Evolutionary conservation across 2,888 invertebrate genomes (phyloP).

Genomic region (Dicyrtoma fusca): DNA sequence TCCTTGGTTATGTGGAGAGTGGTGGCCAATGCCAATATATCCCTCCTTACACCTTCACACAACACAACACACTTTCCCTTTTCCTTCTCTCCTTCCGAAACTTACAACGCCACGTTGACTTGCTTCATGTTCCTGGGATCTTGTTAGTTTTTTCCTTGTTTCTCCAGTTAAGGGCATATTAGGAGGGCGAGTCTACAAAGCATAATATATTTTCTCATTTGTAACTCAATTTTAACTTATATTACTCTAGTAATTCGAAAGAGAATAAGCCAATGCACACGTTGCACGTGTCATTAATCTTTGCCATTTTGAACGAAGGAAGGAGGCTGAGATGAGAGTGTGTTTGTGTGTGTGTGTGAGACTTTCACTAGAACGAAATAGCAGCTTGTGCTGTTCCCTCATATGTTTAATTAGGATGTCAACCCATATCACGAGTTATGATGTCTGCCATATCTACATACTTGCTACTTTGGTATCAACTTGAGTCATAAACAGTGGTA

Average conservation of each 20-base stretch:
- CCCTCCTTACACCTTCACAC: too few relatives aligned
- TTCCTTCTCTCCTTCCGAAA: conserved; percentile 10
- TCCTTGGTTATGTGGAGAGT: not conserved
- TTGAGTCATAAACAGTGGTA: too few relatives aligned
- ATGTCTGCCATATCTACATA: not conserved
- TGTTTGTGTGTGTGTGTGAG: not conserved
- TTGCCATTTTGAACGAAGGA: conserved; percentile 41
- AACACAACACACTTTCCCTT: not conserved
- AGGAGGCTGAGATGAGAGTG: not conserved
- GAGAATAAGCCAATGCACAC: not conserved
- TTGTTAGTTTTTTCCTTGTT: too few relatives aligned
- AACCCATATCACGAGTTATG: not conserved
- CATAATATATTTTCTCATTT: not conserved
- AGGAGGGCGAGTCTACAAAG: not conserved
- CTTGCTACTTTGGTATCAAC: not conserved
- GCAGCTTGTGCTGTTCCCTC: too few relatives aligned
- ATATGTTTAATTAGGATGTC: not conserved
- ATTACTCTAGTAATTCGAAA: conserved; percentile 1
- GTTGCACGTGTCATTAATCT: conserved; percentile 49
- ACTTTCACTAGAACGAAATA: too few relatives aligned
- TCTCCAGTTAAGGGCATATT: too few relatives aligned
- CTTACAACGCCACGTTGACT: too few relatives aligned
- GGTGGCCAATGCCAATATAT: too few relatives aligned
- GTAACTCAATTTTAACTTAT: conserved; percentile 18
- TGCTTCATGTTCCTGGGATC: too few relatives aligned